Evolutionary conservation across 2,797 vertebrate genomes (phyloP).

Genomic region (Fistularia commersonii): DNA sequence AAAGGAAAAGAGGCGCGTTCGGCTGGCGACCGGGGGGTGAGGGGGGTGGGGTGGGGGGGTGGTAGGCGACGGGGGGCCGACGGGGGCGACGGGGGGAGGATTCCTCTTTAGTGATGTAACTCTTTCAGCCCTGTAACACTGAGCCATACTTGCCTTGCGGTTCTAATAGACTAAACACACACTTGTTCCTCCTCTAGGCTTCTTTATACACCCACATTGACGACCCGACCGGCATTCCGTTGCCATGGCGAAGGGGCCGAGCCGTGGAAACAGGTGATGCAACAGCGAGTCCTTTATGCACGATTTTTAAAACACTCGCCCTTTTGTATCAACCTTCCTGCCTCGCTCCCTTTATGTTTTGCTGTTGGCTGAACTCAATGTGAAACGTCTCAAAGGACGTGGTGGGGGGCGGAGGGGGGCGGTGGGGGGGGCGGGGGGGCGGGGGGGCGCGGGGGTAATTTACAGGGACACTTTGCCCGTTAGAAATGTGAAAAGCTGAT

Average conservation of each 20-base stretch:
- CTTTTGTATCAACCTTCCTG: conserved; percentile 27
- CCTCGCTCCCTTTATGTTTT: conserved; percentile 1
- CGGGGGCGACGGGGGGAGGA: conserved; percentile 30
- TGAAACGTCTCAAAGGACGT: no score
- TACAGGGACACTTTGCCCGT: no score
- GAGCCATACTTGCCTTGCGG: conserved; percentile 50
- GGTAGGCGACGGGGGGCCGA: no score
- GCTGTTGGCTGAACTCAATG: conserved; percentile 1
- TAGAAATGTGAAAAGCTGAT: no score
- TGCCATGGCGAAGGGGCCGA: conserved; percentile 68
- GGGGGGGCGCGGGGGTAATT: no score
- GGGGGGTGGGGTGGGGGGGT: no score
- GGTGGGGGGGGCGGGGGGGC: no score
- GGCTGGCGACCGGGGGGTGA: conserved; percentile 52
- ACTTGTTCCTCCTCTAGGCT: conserved; percentile 57
- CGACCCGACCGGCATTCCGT: conserved; percentile 64
- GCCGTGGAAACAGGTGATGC: conserved; percentile 68
- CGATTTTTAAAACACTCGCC: conserved; percentile 44
- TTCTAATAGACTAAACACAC: conserved; percentile 58
- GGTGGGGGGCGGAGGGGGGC: no score
- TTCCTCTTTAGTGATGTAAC: conserved; percentile 70
- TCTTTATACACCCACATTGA: conserved; percentile 60
- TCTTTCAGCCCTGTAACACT: conserved; percentile 54
- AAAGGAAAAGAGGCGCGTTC: conserved; percentile 53
- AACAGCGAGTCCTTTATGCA: conserved; percentile 58